Evolutionary conservation across 2,113 vertebrate genomes (phyloP).

Genomic region (Argyrosomus japonicus): DNA sequence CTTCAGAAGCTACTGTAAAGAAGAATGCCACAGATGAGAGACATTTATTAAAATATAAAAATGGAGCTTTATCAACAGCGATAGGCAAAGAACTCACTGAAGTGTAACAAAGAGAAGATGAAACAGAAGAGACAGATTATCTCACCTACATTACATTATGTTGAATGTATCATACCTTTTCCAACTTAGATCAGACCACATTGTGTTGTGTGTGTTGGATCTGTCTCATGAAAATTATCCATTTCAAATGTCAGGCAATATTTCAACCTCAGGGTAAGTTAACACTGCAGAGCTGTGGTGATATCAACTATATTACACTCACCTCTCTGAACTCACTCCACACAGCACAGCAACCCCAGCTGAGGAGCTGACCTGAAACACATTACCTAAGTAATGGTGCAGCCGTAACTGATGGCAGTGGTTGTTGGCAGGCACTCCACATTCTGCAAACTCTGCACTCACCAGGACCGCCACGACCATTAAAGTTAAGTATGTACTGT

Average conservation of each 20-base stretch:
- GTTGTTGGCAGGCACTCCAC: slow-evolving; percentile 56
- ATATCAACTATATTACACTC: slow-evolving; percentile 59
- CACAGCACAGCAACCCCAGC: slow-evolving; percentile 38
- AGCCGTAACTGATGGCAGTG: slow-evolving; percentile 57
- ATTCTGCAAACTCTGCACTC: slow-evolving; percentile 60
- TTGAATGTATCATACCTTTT: slow-evolving; percentile 18
- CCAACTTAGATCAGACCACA: neutral
- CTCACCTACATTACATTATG: slow-evolving; percentile 7
- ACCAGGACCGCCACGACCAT: slow-evolving; percentile 39
- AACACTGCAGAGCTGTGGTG: slow-evolving; percentile 15
- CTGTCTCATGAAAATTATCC: slow-evolving; percentile 39
- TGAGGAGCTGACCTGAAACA: slow-evolving; percentile 66
- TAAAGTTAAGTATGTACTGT: slow-evolving; percentile 66
- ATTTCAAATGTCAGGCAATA: slow-evolving; percentile 52
- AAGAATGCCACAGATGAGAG: neutral
- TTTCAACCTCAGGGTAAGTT: slow-evolving; percentile 34
- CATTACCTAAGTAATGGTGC: slow-evolving; percentile 62
- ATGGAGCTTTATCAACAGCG: neutral
- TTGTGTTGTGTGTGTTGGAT: slow-evolving; percentile 2
- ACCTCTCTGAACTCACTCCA: slow-evolving; percentile 54
- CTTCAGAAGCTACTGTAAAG: neutral
- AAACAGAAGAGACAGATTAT: slow-evolving; percentile 17
- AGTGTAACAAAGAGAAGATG: slow-evolving; percentile 15
- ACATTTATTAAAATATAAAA: slow-evolving; percentile 12
- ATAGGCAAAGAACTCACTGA: neutral